These are phyloP conservation scores for Melieria crassipennis DNA, from an alignment of 2,888 invertebrate species.

Conservation along the genomic window DNA sequence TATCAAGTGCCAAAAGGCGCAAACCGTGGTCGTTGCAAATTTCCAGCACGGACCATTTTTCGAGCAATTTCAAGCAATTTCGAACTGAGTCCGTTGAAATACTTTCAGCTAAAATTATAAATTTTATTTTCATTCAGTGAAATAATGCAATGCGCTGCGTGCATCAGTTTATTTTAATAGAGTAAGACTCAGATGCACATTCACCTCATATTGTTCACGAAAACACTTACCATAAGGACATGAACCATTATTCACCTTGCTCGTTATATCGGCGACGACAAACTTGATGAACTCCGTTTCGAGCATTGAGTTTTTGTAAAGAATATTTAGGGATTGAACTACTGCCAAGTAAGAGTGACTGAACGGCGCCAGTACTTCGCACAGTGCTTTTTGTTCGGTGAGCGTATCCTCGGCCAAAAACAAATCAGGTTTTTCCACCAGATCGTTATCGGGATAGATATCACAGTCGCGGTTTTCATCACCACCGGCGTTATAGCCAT, in stretches of 20 bases:
- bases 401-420: slow-evolving; percentile 55
- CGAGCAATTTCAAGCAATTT: slow-evolving; percentile 83
- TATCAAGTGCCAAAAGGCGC: slow-evolving; percentile 66
- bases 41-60: slow-evolving; percentile 83
- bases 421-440: slow-evolving; percentile 46
- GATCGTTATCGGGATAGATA: slow-evolving; percentile 30
- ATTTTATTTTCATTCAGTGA: background rate
- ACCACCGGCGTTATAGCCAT: slow-evolving; percentile 32
- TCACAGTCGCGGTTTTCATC: slow-evolving; percentile 36
- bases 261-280: slow-evolving; percentile 74
- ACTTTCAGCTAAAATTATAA: slow-evolving; percentile 78
- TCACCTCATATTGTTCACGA: slow-evolving; percentile 18
- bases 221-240: slow-evolving; percentile 71
- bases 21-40: slow-evolving; percentile 65
- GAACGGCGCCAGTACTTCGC: slow-evolving; percentile 74
- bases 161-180: no score
- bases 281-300: slow-evolving; percentile 76
- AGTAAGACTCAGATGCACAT: background rate
- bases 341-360: slow-evolving; percentile 79
- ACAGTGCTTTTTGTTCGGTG: slow-evolving; percentile 69
- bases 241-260: slow-evolving; percentile 70
- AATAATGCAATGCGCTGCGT: no score
- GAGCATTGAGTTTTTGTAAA: slow-evolving; percentile 67
- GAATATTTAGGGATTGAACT: slow-evolving; percentile 68
- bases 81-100: slow-evolving; percentile 86